Base-by-base conservation (phyloP, 1,140 invertebrate species). In the Lethrus apterus region DNA sequence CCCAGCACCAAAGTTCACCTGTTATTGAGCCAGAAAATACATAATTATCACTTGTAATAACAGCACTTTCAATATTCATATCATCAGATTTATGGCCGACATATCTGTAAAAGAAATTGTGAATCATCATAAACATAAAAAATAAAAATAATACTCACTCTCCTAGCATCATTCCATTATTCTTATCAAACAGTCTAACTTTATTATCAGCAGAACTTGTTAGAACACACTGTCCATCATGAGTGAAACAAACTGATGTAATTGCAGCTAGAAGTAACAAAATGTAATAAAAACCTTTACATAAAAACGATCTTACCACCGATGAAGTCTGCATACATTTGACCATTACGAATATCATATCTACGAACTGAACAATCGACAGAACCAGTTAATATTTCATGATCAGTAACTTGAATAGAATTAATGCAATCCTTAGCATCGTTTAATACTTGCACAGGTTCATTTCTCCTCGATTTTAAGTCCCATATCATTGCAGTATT, bases 341-440 rank as follows among this genome's bases (percentile, higher is more conserved):
- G 75, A 0, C 92, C 93, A 52, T 82, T 78, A 24, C 95, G 70
- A 19, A 99, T 76, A 70, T 98, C 95, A 67, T 98, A 98, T 54
- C 85, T 72, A 14, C 94, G 70, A 5, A 93, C 75, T 61, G 81
- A 83, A 34, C 84, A 80, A 69, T 99, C 95, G n/a, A 93, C 78
- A 5, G 91, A 97, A 13, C 82, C 82, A 1, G 89, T 83, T 32
- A 97, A 69, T 57, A 99, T 91, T 76, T 95, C 89, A 72, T 93
- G 79, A 68, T 91, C 83, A 15, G 86, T 87, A 11, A 95, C 79
- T 62, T 81, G 75, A 17, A 98, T 67, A 5, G 81, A 83, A 7
- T 89, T 94, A 30, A 98, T 85, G 55, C 86, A 85, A 68, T 99
- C 95, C 66, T 89, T 93, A 0, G 93, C 91, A 62, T 98, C 92